phyloP scores from a whole-genome alignment of 1,140 invertebrate species.

The Psix sp. region DNA sequence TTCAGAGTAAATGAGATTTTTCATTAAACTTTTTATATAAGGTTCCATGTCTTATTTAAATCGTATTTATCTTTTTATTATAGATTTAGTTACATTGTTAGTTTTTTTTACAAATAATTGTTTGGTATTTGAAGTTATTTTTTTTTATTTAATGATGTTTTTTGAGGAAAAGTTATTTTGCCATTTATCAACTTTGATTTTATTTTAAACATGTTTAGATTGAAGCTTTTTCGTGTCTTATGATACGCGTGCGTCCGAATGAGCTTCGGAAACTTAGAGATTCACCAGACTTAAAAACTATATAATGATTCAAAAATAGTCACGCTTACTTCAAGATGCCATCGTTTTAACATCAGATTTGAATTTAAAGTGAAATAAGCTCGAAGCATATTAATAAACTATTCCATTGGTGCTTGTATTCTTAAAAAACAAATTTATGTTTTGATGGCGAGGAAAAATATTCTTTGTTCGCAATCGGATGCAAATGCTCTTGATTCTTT shows the following conservation, averaged over 20 bases:
- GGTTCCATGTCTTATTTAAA: too few species aligned
- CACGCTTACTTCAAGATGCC: conserved; percentile 23
- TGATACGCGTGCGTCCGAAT: conserved; percentile 9
- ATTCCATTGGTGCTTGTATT: too few species aligned
- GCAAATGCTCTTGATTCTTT: too few species aligned
- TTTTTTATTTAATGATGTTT: neutral
- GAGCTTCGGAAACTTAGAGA: conserved; percentile 17
- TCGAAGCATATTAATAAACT: neutral
- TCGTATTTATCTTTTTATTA: too few species aligned
- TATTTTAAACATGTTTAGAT: neutral
- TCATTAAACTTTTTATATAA: neutral
- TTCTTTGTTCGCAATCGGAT: too few species aligned
- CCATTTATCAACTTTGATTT: neutral
- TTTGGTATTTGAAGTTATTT: neutral
- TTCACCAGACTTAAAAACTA: conserved; percentile 29
- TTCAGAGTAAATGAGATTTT: neutral
- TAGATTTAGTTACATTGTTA: too few species aligned
- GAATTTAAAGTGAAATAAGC: neutral
- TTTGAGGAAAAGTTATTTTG: too few species aligned
- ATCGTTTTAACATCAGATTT: conserved; percentile 9
- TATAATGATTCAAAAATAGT: conserved; percentile 39
- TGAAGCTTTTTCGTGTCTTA: neutral
- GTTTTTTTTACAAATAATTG: too few species aligned
- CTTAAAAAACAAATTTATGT: too few species aligned
- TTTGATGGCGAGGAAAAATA: too few species aligned